phyloP scores from a whole-genome alignment of 2,797 vertebrate genomes.

The Gephyroberyx darwinii region DNA sequence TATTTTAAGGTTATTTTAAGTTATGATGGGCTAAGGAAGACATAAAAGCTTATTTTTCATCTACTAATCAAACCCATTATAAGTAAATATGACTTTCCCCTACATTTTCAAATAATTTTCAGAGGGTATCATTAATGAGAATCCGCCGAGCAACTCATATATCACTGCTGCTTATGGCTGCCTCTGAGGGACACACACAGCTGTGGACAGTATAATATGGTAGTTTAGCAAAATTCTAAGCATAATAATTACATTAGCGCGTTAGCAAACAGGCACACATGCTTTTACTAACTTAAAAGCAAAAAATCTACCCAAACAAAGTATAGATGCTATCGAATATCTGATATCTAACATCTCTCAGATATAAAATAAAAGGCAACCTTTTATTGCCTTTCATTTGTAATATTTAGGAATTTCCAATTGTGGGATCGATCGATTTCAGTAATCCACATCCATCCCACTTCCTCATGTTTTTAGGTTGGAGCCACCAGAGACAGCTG shows the following conservation, averaged over 20 bases:
- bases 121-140: constrained; percentile 39
- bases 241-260: background rate
- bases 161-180: constrained; percentile 26
- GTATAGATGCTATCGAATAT: constrained; percentile 10
- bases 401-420: constrained; percentile 30
- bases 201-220: background rate
- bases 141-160: constrained; percentile 23
- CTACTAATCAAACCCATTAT: constrained; percentile 6
- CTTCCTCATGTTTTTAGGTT: constrained; percentile 22
- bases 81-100: constrained; percentile 8
- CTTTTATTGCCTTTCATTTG: constrained; percentile 23
- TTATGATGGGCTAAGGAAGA: background rate
- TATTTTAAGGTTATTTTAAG: background rate
- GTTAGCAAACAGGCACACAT: background rate
- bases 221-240: background rate
- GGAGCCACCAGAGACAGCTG: constrained; percentile 18
- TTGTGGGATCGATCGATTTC: too few relatives aligned
- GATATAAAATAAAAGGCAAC: constrained; percentile 6
- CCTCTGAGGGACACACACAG: constrained; percentile 11
- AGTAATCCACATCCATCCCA: background rate
- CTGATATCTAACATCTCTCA: constrained; percentile 31
- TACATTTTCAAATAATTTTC: constrained; percentile 15
- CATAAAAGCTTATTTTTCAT: background rate
- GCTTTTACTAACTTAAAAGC: constrained; percentile 26
- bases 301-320: constrained; percentile 51